Evolutionary conservation across 1,140 invertebrate genomes (phyloP), one percentile per base, ranked within the genome.

Genomic region (Patella vulgata): DNA sequence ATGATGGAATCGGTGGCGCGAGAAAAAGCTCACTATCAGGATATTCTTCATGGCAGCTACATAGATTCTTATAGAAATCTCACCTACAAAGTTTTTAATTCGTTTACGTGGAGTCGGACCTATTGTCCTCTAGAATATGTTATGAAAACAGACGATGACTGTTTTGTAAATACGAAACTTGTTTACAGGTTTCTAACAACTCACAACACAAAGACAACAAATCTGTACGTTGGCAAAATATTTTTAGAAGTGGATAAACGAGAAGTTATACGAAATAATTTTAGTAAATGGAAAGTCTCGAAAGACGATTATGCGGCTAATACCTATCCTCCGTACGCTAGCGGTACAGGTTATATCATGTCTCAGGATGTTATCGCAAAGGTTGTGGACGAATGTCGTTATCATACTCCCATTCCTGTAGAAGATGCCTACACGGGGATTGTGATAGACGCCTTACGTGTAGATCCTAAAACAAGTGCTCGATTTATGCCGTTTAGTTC

Each of bases 101-200:
- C 73, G 31, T 59, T 79, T 12, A 33, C 63, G 14, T 79, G 77
- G 77, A 58, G 60, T 14, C 39, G 43, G 28, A 47, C 21, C 30
- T 52, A 58, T 46, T 74, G 71, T 53, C 55, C 65, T 31, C 55
- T 59, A 39, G 59, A 70, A 5, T 78, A 66, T 56, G 50, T 75
- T 3, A 39, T 79, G 17, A 79, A 79, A 62, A 79, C 77, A 48
- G 77, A 79, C 50, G 77, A 79, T 60, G 77, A 79, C 42, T 79
- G 77, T 64, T 79, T 71, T 70, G 74, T 79, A 1, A 76, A 78
- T 59, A 66, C 70, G 25, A 27, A 53, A 48, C 59, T 75, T 14
- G n/a, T 78, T n/a, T 51, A 73, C 58, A 48, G 66, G 12, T 70
- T 77, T 39, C 63, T 78, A 4, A 30, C 69, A 11, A 55, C 73